A percentile compares a stretch with the other conserved stretches of the same genome.
phyloP scores from a whole-genome alignment of 2,113 vertebrate species.

The human (Homo sapiens) region GRCh38 chr4:131204001-131204500 shows the following conservation, averaged over 20 bases:
- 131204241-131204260: neutral
- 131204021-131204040: neutral
- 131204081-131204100: neutral
- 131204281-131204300: no score
- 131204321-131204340: no score
- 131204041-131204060: neutral
- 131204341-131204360: no score
- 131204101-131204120: neutral
- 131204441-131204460: no score
- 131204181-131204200: neutral
- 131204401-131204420: no score
- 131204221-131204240: neutral
- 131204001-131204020: neutral
- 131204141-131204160: neutral
- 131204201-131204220: neutral
- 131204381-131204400: no score
- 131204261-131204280: neutral
- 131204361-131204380: no score
- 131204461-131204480: no score
- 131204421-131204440: no score
- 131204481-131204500: no score
- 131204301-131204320: no score
- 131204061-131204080: neutral
- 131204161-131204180: neutral
- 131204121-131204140: neutral